Percentiles rank a stretch among this genome's conserved stretches.
phyloP scores from a whole-genome alignment of 2,113 vertebrate genomes.

The Lates calcarifer region DNA sequence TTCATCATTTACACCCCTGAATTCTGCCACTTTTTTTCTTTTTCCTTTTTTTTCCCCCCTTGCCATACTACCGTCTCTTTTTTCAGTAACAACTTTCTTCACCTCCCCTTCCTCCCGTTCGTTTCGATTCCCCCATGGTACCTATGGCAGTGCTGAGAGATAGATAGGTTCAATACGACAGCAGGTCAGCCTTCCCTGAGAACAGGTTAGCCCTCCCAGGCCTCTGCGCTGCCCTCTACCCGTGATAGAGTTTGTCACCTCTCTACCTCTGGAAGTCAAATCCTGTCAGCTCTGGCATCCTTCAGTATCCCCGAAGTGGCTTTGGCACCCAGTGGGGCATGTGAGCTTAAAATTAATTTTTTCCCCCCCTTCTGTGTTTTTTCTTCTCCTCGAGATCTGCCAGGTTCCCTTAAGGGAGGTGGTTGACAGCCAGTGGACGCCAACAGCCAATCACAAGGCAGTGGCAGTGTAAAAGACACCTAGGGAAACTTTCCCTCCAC shows the following conservation, averaged over 20 bases:
- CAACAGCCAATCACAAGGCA: slow-evolving; percentile 87
- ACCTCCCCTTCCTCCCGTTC: slow-evolving; percentile 10
- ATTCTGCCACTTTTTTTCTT: slow-evolving; percentile 91
- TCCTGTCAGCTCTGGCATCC: slow-evolving; percentile 95
- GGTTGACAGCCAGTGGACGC: slow-evolving; percentile 89
- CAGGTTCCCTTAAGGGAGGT: slow-evolving; percentile 93
- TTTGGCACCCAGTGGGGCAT: slow-evolving; percentile 96
- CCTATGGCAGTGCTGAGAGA: slow-evolving; percentile 92
- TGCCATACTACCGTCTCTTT: slow-evolving; percentile 33
- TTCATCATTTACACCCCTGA: slow-evolving; percentile 99
- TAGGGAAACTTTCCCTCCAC: slow-evolving; percentile 86
- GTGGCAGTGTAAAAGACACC: slow-evolving; percentile 89
- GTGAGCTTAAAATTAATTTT: slow-evolving; percentile 97
- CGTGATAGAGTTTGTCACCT: slow-evolving; percentile 99
- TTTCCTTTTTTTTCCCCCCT: slow-evolving; percentile 45
- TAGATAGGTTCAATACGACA: slow-evolving; percentile 95
- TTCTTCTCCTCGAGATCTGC: slow-evolving; percentile 87
- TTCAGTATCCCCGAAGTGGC: slow-evolving; percentile 94
- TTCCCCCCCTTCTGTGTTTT: slow-evolving; percentile 58
- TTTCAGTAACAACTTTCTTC: slow-evolving; percentile 68
- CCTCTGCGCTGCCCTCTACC: slow-evolving; percentile 87
- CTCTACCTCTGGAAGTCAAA: slow-evolving; percentile 97
- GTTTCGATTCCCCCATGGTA: slow-evolving; percentile 87
- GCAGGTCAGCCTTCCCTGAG: slow-evolving; percentile 87
- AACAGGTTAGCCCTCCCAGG: slow-evolving; percentile 93